These are phyloP conservation scores for Tenthredo distinguenda DNA, from an alignment of 2,888 invertebrate genomes.

Conservation along the genomic window DNA sequence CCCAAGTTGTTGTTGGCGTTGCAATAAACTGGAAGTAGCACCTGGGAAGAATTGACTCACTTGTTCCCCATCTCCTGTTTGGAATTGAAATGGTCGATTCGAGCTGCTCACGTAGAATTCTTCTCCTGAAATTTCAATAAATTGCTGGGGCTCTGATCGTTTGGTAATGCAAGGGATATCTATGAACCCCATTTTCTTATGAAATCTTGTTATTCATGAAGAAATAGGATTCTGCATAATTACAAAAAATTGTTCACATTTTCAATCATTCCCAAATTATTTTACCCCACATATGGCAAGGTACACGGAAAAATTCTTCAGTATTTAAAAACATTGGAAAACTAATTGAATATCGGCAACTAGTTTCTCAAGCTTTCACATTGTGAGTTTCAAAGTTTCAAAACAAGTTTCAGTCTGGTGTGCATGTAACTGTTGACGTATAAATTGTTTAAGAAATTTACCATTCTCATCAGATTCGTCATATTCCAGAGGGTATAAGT, in stretches of 20 bases:
- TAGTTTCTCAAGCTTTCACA: neutral
- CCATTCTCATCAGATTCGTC: conserved; percentile 72
- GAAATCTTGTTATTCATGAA: neutral
- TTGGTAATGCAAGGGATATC: neutral
- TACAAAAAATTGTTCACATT: neutral
- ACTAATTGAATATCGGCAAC: neutral
- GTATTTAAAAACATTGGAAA: neutral
- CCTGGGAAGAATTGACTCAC: conserved; percentile 88
- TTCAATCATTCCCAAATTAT: neutral
- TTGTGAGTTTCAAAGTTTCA: conserved; percentile 3
- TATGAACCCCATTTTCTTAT: too few relatives aligned
- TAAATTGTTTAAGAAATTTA: conserved; percentile 58
- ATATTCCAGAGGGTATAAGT: conserved; percentile 74
- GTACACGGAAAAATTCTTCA: neutral
- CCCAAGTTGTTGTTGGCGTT: conserved; percentile 78
- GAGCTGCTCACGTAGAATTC: conserved; percentile 89
- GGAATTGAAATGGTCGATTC: conserved; percentile 85
- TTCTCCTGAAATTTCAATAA: conserved; percentile 77
- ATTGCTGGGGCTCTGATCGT: neutral
- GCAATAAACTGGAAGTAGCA: conserved; percentile 64
- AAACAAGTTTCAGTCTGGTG: neutral
- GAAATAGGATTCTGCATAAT: neutral
- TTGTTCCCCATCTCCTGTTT: conserved; percentile 77
- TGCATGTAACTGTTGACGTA: neutral
- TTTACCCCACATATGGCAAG: neutral